These are phyloP conservation scores for Pan paniscus DNA, from an alignment of 2,113 vertebrate species.

Conservation along the genomic window DNA sequence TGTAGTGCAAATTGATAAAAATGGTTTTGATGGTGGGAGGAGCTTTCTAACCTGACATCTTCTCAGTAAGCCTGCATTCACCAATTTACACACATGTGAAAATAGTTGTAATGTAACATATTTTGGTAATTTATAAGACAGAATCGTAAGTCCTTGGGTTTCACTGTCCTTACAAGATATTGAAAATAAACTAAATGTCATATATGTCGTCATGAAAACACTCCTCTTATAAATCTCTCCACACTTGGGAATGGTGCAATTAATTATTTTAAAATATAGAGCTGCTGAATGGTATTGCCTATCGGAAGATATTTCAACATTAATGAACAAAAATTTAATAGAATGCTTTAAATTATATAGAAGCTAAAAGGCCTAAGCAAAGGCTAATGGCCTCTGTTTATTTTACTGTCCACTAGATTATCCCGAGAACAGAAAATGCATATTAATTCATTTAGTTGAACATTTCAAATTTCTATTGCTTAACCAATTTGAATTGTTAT, in stretches of 20 bases:
- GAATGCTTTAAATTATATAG: neutral
- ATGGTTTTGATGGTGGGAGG: neutral
- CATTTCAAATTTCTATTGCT: neutral
- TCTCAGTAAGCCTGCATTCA: neutral
- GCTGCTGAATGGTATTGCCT: neutral
- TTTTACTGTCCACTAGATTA: neutral
- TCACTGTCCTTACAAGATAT: neutral
- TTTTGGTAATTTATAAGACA: neutral
- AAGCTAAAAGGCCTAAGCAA: neutral
- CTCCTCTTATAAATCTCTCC: neutral
- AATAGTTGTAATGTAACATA: neutral
- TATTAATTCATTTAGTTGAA: neutral
- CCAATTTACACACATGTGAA: neutral
- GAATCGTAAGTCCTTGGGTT: neutral
- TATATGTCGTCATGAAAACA: neutral
- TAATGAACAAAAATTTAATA: neutral
- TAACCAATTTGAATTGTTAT: neutral
- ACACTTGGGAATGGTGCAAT: neutral
- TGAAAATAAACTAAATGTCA: neutral
- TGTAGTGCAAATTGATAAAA: neutral
- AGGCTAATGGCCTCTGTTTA: neutral
- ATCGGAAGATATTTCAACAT: neutral
- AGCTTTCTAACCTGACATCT: neutral
- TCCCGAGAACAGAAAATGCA: neutral
- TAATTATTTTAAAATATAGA: slow-evolving; percentile 18